Conservation (phyloP, 1,140 invertebrate genomes). For the Drosophila parvula region DNA sequence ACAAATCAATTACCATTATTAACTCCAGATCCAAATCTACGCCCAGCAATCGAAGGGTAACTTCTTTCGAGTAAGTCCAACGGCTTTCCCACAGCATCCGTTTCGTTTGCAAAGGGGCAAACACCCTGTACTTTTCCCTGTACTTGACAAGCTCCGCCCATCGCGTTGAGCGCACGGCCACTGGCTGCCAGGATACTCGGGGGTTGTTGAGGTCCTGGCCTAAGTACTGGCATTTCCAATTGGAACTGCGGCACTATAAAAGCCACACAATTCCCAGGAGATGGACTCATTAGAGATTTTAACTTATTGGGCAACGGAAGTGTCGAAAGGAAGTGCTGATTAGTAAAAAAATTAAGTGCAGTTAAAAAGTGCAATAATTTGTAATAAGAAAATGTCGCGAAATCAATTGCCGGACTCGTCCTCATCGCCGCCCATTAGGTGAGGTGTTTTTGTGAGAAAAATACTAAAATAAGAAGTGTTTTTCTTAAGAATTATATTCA, state of each 20-base stretch:
- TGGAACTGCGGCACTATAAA: conserved; percentile 73
- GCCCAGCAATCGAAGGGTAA: conserved; percentile 1
- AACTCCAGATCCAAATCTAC: background rate
- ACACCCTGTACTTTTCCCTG: conserved; percentile 73
- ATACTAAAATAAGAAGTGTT: too few relatives aligned
- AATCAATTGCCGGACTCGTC: conserved; percentile 85
- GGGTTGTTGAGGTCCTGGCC: conserved; percentile 48
- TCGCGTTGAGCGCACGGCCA: conserved; percentile 44
- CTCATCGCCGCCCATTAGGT: conserved; percentile 85
- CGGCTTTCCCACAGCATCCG: conserved; percentile 60
- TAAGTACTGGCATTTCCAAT: conserved; percentile 64
- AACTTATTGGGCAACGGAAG: conserved; percentile 68
- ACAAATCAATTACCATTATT: conserved; percentile 34
- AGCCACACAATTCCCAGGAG: conserved; percentile 68
- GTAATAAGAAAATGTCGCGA: conserved; percentile 66
- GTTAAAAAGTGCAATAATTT: background rate
- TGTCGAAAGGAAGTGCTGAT: conserved; percentile 1
- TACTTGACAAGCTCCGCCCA: conserved; percentile 73
- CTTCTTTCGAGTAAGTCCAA: conserved; percentile 18
- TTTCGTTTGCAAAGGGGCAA: conserved; percentile 14
- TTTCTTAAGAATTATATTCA: background rate
- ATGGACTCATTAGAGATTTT: conserved; percentile 62
- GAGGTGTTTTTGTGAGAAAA: background rate
- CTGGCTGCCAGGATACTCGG: conserved; percentile 57
- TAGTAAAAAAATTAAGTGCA: background rate